Conservation (phyloP, 2,113 vertebrate genomes). For the Pterocles orientalis region DNA sequence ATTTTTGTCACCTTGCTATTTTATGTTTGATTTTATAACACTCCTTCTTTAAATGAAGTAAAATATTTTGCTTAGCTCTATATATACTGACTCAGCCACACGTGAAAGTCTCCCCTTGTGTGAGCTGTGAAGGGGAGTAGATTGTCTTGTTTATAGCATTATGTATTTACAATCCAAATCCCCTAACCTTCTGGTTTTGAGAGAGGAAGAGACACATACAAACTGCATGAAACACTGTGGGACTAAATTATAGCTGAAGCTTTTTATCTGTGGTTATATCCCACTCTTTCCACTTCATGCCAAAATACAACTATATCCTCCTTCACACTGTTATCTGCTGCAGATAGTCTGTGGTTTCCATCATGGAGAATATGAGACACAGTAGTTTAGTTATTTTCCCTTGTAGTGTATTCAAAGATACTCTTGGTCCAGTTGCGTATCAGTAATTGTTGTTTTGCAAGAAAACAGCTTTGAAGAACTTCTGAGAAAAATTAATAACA, state of each 20-base stretch:
- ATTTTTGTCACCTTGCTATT: neutral
- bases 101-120: neutral
- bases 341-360: neutral
- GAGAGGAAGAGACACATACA: neutral
- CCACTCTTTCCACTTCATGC: neutral
- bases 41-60: neutral
- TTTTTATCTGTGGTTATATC: neutral
- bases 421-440: neutral
- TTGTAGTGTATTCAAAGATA: neutral
- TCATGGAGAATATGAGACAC: neutral
- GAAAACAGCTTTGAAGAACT: neutral
- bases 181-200: neutral
- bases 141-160: neutral
- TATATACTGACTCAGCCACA: neutral
- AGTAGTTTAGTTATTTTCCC: neutral
- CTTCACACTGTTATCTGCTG: neutral
- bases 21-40: neutral
- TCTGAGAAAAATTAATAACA: neutral
- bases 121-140: neutral
- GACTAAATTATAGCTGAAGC: neutral
- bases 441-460: neutral
- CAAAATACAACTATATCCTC: neutral
- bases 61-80: neutral
- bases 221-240: neutral
- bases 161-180: neutral